Evolutionary conservation across 2,113 vertebrate genomes (phyloP).

Genomic region (Atrichornis clamosus): DNA sequence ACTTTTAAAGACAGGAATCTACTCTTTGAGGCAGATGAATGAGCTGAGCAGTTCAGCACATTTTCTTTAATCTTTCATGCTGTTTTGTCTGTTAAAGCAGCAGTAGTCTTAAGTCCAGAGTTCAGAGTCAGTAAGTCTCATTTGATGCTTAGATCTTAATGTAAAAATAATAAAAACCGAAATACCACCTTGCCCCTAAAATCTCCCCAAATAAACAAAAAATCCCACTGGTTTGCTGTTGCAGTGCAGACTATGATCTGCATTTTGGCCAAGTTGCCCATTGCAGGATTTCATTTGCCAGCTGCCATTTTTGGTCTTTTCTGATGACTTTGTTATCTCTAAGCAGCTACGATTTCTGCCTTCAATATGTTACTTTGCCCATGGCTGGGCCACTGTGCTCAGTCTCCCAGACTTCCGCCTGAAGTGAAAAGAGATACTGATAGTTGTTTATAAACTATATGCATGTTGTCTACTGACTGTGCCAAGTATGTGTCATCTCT

Average conservation of each 20-base stretch:
- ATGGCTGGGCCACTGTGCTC: background rate
- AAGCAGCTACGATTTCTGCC: background rate
- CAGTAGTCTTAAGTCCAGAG: background rate
- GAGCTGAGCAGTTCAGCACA: background rate
- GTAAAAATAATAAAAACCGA: background rate
- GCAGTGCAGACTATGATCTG: background rate
- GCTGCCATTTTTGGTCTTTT: background rate
- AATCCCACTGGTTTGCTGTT: background rate
- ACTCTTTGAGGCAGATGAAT: background rate
- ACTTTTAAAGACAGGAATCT: background rate
- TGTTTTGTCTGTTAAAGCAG: background rate
- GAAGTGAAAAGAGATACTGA: background rate
- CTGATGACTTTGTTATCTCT: background rate
- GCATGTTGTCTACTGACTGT: background rate
- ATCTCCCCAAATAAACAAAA: background rate
- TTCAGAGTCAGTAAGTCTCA: background rate
- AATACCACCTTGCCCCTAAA: background rate
- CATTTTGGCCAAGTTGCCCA: background rate
- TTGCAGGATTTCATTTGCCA: background rate
- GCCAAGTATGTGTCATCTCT: background rate
- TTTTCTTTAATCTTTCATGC: background rate
- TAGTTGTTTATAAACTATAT: background rate
- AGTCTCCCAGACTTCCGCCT: background rate
- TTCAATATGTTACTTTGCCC: background rate
- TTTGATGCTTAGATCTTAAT: background rate